These are phyloP conservation scores for Imbricaverruca yamaguchii DNA, from an alignment of 2,888 invertebrate genomes.

Conservation along the genomic window DNA sequence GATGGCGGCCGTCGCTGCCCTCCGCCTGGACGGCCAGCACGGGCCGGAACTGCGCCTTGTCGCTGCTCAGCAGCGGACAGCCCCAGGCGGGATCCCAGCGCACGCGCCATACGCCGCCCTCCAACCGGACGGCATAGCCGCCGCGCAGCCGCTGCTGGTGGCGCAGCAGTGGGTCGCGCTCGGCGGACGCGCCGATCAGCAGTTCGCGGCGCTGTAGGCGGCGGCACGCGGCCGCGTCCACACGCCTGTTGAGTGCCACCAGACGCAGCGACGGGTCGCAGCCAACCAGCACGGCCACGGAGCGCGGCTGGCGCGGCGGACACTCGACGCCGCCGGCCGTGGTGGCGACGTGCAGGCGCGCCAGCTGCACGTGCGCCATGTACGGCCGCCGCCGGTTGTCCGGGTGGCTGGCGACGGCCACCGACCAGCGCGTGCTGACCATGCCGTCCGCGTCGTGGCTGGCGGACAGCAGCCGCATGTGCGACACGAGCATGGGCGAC, in stretches of 20 bases:
- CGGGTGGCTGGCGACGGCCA: not conserved
- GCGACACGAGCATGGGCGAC: not conserved
- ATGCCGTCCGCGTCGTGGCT: not conserved
- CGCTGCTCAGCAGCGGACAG: slow-evolving; percentile 18
- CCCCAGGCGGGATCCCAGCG: not conserved
- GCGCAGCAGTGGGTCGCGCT: slow-evolving; percentile 6
- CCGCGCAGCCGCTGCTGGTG: not conserved
- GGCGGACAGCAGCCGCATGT: not conserved
- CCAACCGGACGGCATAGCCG: not conserved
- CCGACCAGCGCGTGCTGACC: not conserved
- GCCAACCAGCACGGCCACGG: not conserved
- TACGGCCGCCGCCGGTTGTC: not conserved
- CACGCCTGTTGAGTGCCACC: not conserved
- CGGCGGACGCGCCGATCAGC: not conserved
- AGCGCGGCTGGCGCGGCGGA: not conserved
- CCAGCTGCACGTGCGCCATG: not conserved
- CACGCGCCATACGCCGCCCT: not conserved
- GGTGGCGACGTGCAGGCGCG: not conserved
- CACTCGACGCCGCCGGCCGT: not conserved
- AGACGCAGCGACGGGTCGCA: not conserved
- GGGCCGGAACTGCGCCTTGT: not conserved
- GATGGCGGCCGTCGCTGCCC: not conserved
- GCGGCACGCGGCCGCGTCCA: not conserved
- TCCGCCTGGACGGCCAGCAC: not conserved
- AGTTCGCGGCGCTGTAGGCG: not conserved